Evolutionary conservation across 2,888 invertebrate species (phyloP).

Genomic region (Mongoloraphidia duomilia): DNA sequence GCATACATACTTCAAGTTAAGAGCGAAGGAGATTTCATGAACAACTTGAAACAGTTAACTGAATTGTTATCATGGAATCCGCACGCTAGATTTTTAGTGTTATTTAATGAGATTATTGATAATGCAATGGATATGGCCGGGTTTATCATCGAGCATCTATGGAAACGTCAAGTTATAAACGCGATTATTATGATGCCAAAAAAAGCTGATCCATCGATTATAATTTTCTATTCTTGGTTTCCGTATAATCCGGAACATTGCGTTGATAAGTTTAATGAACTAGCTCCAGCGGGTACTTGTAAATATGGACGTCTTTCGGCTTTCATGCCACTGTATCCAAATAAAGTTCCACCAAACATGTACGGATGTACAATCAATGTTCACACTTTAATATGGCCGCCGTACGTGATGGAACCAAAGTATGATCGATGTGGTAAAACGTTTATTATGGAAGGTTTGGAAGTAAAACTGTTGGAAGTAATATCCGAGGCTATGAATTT

Average conservation of each 20-base stretch:
- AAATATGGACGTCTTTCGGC: not conserved
- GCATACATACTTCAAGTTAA: constrained; percentile 3
- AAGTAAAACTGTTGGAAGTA: not conserved
- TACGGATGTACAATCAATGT: constrained; percentile 2
- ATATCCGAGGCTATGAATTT: not conserved
- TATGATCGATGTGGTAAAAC: not conserved
- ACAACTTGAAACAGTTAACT: not conserved
- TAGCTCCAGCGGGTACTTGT: not conserved
- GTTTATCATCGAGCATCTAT: not conserved
- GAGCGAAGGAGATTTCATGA: not conserved
- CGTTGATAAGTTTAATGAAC: not conserved
- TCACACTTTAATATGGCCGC: not conserved
- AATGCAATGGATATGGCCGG: not conserved
- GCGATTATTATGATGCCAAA: not conserved
- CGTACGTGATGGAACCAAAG: not conserved
- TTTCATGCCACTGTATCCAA: not conserved
- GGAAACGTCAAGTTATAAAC: not conserved
- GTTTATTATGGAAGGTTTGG: not conserved
- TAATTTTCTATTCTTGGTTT: constrained; percentile 1
- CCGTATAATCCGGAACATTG: constrained; percentile 3
- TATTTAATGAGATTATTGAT: not conserved
- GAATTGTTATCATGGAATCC: constrained; percentile 4
- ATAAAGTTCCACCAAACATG: constrained; percentile 1
- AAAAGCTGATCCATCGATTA: not conserved
- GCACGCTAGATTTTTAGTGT: constrained; percentile 1